Conservation (phyloP, 2,888 invertebrate genomes). For the Gari tellinella region DNA sequence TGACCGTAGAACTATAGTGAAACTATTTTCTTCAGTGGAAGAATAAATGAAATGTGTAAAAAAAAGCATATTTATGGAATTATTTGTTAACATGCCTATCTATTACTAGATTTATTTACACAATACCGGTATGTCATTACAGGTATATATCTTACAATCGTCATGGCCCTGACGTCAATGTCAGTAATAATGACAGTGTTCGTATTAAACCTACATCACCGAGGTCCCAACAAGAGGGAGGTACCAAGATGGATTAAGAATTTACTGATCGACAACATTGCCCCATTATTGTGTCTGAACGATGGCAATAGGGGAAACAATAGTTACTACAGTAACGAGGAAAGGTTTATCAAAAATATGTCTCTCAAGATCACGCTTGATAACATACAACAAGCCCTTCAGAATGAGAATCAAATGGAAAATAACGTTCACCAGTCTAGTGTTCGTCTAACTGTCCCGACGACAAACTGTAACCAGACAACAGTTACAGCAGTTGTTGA, state of each 20-base stretch:
- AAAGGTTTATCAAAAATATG: constrained; percentile 76
- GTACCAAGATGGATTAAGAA: constrained; percentile 85
- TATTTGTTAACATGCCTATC: too few species aligned
- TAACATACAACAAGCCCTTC: constrained; percentile 82
- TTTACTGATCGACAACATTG: constrained; percentile 72
- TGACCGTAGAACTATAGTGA: too few species aligned
- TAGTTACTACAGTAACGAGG: constrained; percentile 54
- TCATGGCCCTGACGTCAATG: constrained; percentile 87
- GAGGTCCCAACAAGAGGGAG: constrained; percentile 85
- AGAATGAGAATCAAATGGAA: constrained; percentile 78
- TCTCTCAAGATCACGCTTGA: constrained; percentile 83
- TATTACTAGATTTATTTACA: too few species aligned
- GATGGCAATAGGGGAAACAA: constrained; percentile 26
- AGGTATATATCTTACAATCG: constrained; percentile 87
- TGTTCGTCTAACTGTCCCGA: background rate
- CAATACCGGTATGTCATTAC: too few species aligned
- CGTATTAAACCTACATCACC: constrained; percentile 87
- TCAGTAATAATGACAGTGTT: constrained; percentile 86
- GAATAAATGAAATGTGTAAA: too few species aligned
- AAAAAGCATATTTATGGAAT: too few species aligned
- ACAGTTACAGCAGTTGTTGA: constrained; percentile 9
- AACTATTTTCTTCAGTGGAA: too few species aligned
- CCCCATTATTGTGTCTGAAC: constrained; percentile 57
- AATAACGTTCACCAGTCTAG: constrained; percentile 10
- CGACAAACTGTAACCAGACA: background rate